Percentiles rank a stretch among this genome's conserved stretches.
These are phyloP conservation scores for Silurus aristotelis DNA, from an alignment of 2,797 vertebrate species.

Conservation along the genomic window DNA sequence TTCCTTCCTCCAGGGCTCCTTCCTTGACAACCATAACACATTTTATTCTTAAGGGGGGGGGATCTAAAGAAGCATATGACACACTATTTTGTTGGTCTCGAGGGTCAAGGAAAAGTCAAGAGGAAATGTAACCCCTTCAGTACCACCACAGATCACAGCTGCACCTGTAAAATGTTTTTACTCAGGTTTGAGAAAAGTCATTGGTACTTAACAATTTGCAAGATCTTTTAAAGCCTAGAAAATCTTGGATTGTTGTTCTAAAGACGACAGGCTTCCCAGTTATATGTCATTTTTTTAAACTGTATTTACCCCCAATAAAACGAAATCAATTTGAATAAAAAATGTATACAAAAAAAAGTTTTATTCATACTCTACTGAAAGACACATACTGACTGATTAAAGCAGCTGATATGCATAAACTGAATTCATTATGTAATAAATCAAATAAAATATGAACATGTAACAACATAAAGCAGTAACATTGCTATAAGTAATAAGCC, in stretches of 20 bases:
- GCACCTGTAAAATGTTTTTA: not conserved
- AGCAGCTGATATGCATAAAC: not conserved
- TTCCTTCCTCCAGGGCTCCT: conserved; percentile 23
- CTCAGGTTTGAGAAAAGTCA: not conserved
- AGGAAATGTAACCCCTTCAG: conserved; percentile 8
- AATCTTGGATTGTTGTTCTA: not conserved
- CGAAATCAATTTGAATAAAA: not conserved
- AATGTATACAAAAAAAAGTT: not conserved
- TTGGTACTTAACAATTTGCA: not conserved
- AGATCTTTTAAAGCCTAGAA: not conserved
- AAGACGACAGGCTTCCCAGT: not conserved
- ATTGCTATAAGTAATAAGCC: not conserved
- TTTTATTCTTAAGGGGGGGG: conserved; percentile 9
- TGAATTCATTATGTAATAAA: not conserved
- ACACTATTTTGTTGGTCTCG: conserved; percentile 18
- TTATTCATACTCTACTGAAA: not conserved
- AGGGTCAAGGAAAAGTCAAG: conserved; percentile 28
- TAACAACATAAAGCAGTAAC: not conserved
- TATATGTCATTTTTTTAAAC: not conserved
- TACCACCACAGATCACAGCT: conserved; percentile 3
- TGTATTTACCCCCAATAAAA: not conserved
- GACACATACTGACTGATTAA: not conserved
- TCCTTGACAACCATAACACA: conserved; percentile 48
- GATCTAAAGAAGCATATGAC: conserved; percentile 17
- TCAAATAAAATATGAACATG: not conserved